A percentile compares a stretch with the other conserved stretches of the same genome.
These are phyloP conservation scores for Planiliza haematocheilus DNA, from an alignment of 2,113 vertebrate species.

Conservation along the genomic window DNA sequence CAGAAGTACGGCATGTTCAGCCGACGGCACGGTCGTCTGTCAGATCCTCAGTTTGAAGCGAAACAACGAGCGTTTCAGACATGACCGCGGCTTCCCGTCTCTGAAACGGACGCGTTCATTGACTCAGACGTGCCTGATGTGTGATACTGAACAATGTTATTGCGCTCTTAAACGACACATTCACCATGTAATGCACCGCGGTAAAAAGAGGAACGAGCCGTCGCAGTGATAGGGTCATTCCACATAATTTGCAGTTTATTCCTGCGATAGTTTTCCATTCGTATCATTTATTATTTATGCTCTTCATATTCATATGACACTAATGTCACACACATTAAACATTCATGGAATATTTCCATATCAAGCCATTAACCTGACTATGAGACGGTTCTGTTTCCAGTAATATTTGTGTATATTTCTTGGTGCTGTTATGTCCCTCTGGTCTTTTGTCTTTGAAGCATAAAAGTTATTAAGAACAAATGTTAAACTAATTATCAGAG, in stretches of 20 bases:
- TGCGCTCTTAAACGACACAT: background rate
- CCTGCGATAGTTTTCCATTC: background rate
- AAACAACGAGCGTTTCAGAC: background rate
- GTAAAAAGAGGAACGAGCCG: too few relatives aligned
- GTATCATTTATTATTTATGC: conserved; percentile 22
- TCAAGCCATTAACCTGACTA: background rate
- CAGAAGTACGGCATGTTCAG: background rate
- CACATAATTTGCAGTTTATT: background rate
- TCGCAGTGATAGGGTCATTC: too few relatives aligned
- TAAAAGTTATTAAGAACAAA: too few relatives aligned
- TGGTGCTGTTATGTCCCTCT: too few relatives aligned
- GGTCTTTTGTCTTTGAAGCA: too few relatives aligned
- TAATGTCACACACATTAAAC: background rate
- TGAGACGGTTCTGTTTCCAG: background rate
- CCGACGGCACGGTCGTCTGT: conserved; percentile 14
- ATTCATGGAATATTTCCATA: conserved; percentile 19
- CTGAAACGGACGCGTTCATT: background rate
- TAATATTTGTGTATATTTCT: too few relatives aligned
- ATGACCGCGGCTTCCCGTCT: background rate
- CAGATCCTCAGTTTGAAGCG: background rate
- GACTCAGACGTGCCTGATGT: background rate
- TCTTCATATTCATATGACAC: background rate
- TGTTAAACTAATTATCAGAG: background rate
- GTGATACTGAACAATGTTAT: background rate
- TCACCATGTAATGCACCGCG: background rate